phyloP scores from a whole-genome alignment of 2,888 invertebrate species.

The Sphaerophoria taeniata region DNA sequence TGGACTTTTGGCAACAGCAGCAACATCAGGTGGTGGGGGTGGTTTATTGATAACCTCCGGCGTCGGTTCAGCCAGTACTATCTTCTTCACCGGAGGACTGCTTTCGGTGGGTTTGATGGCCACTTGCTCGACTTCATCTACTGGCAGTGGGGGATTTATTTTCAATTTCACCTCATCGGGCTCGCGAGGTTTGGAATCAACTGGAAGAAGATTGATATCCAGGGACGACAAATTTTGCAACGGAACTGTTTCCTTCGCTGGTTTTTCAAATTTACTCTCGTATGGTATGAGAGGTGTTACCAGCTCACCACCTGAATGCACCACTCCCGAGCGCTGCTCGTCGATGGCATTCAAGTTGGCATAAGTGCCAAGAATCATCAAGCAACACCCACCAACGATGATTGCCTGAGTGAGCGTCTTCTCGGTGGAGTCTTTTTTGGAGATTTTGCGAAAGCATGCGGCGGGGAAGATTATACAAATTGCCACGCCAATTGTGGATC shows the following conservation, averaged over 20 bases:
- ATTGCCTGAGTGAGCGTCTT: constrained; percentile 92
- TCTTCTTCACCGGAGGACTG: constrained; percentile 31
- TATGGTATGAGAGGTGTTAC: constrained; percentile 13
- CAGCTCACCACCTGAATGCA: constrained; percentile 40
- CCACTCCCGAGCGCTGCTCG: constrained; percentile 83
- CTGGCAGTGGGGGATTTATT: constrained; percentile 78
- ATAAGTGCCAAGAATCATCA: constrained; percentile 95
- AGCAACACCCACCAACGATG: constrained; percentile 91
- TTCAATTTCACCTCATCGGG: constrained; percentile 71
- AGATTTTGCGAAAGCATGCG: constrained; percentile 92
- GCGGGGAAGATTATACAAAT: constrained; percentile 97
- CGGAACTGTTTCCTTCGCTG: constrained; percentile 11
- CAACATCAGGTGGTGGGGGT: not conserved
- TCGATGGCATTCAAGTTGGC: constrained; percentile 92
- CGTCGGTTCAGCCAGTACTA: constrained; percentile 14
- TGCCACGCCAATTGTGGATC: constrained; percentile 97
- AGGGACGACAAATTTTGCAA: constrained; percentile 44
- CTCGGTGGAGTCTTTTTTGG: constrained; percentile 93
- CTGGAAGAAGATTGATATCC: constrained; percentile 37
- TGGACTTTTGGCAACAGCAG: constrained; percentile 28
- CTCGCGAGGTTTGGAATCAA: constrained; percentile 48
- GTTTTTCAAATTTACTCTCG: constrained; percentile 39
- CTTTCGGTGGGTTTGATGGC: constrained; percentile 21
- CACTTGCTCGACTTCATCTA: constrained; percentile 76
- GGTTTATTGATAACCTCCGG: constrained; percentile 12